A percentile compares a stretch with the other conserved stretches of the same genome.
phyloP scores from a whole-genome alignment of 2,797 vertebrate genomes.

The Takifugu ocellatus region DNA sequence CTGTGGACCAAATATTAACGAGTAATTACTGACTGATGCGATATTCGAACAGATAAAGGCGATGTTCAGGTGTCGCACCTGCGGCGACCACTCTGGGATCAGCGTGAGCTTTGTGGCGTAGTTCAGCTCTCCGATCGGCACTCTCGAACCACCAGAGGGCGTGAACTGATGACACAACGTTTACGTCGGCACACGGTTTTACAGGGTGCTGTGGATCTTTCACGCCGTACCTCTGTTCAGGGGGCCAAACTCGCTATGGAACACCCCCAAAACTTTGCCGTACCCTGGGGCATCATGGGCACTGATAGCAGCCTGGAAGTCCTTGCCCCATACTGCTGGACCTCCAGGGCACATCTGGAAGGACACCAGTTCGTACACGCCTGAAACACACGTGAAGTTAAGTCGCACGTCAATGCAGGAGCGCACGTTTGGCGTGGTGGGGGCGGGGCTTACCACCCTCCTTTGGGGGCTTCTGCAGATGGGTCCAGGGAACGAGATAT shows the following conservation, averaged over 20 bases:
- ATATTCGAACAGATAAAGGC: not conserved
- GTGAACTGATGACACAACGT: conserved; percentile 75
- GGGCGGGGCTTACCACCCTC: conserved; percentile 74
- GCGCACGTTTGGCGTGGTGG: not conserved
- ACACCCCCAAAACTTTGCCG: conserved; percentile 81
- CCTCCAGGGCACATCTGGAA: conserved; percentile 90
- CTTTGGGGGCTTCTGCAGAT: conserved; percentile 76
- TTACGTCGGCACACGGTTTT: not conserved
- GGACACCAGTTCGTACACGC: conserved; percentile 85
- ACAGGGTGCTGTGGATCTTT: not conserved
- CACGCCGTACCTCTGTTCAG: conserved; percentile 80
- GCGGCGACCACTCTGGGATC: conserved; percentile 87
- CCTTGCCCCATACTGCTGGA: conserved; percentile 82
- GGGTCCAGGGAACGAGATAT: conserved; percentile 89
- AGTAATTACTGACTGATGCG: not conserved
- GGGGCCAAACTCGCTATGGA: conserved; percentile 84
- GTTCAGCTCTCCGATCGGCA: conserved; percentile 78
- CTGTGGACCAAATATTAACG: conserved; percentile 59
- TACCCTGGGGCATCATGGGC: conserved; percentile 81
- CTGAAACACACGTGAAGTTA: conserved; percentile 59
- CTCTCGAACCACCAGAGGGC: conserved; percentile 87
- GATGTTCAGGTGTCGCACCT: conserved; percentile 67
- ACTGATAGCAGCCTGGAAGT: conserved; percentile 77
- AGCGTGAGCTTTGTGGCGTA: conserved; percentile 80
- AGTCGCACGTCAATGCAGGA: too few relatives aligned